Conservation (phyloP, 2,113 vertebrate species). For the Sinocyclocheilus anophthalmus region DNA sequence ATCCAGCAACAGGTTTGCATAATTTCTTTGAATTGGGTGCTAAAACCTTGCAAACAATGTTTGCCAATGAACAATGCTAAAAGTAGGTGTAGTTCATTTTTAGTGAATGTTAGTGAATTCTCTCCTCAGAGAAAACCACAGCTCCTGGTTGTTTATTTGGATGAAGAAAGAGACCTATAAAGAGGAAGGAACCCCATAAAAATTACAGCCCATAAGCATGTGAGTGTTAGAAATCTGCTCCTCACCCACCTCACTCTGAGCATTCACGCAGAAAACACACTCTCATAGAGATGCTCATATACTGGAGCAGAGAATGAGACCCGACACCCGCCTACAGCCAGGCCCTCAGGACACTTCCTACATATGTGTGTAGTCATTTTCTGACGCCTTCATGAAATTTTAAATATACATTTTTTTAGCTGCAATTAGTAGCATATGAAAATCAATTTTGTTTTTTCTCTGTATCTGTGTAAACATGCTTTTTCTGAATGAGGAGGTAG, state of each 20-base stretch:
- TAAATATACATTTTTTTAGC: not conserved
- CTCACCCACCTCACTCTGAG: slow-evolving; percentile 1
- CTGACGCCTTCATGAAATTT: not conserved
- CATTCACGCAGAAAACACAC: slow-evolving; percentile 15
- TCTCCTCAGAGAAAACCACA: not conserved
- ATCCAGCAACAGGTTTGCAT: not conserved
- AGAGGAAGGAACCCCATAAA: slow-evolving; percentile 25
- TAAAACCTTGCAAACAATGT: not conserved
- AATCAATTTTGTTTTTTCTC: not conserved
- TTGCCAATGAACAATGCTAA: not conserved
- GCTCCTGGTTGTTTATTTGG: not conserved
- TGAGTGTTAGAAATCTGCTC: slow-evolving; percentile 34
- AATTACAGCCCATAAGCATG: slow-evolving; percentile 31
- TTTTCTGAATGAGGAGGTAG: not conserved
- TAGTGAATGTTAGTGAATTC: not conserved
- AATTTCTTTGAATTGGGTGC: not conserved
- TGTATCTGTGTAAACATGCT: not conserved
- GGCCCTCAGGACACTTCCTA: not conserved
- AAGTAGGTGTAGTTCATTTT: not conserved
- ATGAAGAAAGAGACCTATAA: not conserved
- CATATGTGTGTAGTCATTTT: not conserved
- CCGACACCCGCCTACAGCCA: slow-evolving; percentile 23
- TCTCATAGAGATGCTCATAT: not conserved
- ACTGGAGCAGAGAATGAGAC: slow-evolving; percentile 33
- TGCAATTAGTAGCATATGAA: slow-evolving; percentile 20